Percentiles rank a stretch among this genome's conserved stretches.
These are phyloP conservation scores for Schrankia costaestrigalis DNA, from an alignment of 2,888 invertebrate genomes.

Conservation along the genomic window DNA sequence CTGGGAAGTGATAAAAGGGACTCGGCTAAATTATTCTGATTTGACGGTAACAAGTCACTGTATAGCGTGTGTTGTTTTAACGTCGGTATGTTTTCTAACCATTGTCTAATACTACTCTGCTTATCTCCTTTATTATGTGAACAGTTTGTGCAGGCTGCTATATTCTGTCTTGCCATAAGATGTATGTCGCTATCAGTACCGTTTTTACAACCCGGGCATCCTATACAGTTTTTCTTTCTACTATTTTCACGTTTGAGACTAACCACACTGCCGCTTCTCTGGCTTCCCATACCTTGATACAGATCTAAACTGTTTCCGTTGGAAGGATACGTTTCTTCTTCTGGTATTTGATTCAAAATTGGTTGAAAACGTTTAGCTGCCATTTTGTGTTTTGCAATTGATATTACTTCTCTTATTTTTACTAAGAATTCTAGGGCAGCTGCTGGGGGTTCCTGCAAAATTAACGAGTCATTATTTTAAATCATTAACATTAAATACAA, in stretches of 20 bases:
- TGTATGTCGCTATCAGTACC: slow-evolving; percentile 48
- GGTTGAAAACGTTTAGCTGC: slow-evolving; percentile 89
- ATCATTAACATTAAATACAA: background rate
- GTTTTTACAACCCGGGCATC: slow-evolving; percentile 84
- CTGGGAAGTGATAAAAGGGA: slow-evolving; percentile 61
- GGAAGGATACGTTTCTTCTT: slow-evolving; percentile 83
- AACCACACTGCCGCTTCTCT: slow-evolving; percentile 76
- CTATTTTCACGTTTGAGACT: slow-evolving; percentile 83
- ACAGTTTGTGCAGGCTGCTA: slow-evolving; percentile 78
- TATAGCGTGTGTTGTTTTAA: slow-evolving; percentile 49
- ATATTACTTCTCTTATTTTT: slow-evolving; percentile 94
- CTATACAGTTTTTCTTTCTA: slow-evolving; percentile 80
- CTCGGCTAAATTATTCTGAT: slow-evolving; percentile 48
- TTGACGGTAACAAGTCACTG: slow-evolving; percentile 47
- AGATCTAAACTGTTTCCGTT: slow-evolving; percentile 74
- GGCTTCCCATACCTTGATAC: slow-evolving; percentile 71
- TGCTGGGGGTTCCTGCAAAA: slow-evolving; percentile 90
- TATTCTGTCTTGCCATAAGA: slow-evolving; percentile 67
- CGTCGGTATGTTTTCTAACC: slow-evolving; percentile 86
- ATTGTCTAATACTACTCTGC: slow-evolving; percentile 86
- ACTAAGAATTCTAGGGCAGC: slow-evolving; percentile 93
- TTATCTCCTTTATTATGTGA: slow-evolving; percentile 83
- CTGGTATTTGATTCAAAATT: slow-evolving; percentile 88
- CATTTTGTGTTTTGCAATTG: slow-evolving; percentile 94
- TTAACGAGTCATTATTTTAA: background rate